Evolutionary conservation across 2,888 invertebrate species (phyloP), one percentile per base, ranked within the genome.

Genomic region (Cryptocheilus praepositus): DNA sequence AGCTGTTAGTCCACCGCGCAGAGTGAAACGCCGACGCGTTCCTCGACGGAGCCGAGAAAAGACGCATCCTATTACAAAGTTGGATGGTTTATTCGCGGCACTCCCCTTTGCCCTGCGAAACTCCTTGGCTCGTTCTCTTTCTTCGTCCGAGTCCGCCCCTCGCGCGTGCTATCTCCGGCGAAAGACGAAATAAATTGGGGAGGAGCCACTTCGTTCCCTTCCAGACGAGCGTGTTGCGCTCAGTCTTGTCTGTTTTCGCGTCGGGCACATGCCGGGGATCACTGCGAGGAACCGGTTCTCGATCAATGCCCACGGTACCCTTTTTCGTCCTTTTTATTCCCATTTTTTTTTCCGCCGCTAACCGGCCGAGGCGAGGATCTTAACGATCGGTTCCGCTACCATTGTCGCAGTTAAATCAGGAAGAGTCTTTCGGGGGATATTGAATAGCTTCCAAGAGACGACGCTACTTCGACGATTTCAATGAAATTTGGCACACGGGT

Each of bases 201-300:
- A 73, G 44, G 52, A 56, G 63, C 56, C 61, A 21, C 59, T 55
- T 57, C 57, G 71, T 67, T 74, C 69, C 36, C 7, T 36, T 11
- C 7, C 11, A 36, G 36, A 36, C 36, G 36, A 36, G 36, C 36
- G 36, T 36, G 36, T 36, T 36, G 36, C 8, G 36, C 36, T 36
- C 36, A 1, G 36, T 36, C 36, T 11, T 7, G 36, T 36, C 67
- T 65, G 58, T 58, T 61, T 55, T 64, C 68, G 71, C 76, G 75
- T 76, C 70, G 64, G 69, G 76, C 78, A 78, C 78, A 78, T 78
- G 78, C 78, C 76, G 65, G 68, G 0, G n/a, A 22, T 22, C 25
- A 46, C 71, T 70, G 21, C 45, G 59, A 45, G 54, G 58, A 78
- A 78, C 78, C 78, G 78, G 78, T 78, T 78, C 49, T 57, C 72